Evolutionary conservation across 1,140 invertebrate species (phyloP).

Genomic region (Caenorhabditis brenneri): DNA sequence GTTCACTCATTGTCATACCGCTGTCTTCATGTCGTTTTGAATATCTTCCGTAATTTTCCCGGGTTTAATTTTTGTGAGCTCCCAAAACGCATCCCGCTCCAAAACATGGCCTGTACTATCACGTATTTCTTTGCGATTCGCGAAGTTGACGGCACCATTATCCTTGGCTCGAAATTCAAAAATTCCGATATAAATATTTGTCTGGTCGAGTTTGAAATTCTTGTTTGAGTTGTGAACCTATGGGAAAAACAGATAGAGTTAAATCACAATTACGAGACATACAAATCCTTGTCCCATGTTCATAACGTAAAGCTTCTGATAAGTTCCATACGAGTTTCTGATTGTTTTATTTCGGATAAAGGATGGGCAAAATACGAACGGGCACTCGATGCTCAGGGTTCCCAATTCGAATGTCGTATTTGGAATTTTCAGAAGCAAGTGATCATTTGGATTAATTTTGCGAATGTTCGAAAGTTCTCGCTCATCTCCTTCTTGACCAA

Average conservation of each 20-base stretch:
- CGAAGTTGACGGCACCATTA: background rate
- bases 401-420: background rate
- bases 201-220: background rate
- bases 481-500: background rate
- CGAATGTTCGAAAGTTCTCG: background rate
- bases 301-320: background rate
- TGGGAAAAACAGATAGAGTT: background rate
- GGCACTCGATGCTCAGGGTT: background rate
- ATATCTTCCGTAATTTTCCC: background rate
- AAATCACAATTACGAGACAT: background rate
- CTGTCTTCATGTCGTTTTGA: background rate
- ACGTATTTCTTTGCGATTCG: background rate
- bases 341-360: background rate
- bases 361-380: background rate
- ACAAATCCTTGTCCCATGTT: background rate
- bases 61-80: background rate
- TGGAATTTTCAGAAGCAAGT: background rate
- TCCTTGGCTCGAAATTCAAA: constrained; percentile 2
- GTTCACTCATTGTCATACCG: background rate
- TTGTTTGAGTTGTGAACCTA: background rate
- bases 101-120: background rate
- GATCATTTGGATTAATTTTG: background rate
- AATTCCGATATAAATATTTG: background rate
- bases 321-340: background rate
- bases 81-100: constrained; percentile 6